A percentile compares a stretch with the other conserved stretches of the same genome.
Conservation (phyloP, 2,888 invertebrate genomes). For the Diaprepes abbreviatus region DNA sequence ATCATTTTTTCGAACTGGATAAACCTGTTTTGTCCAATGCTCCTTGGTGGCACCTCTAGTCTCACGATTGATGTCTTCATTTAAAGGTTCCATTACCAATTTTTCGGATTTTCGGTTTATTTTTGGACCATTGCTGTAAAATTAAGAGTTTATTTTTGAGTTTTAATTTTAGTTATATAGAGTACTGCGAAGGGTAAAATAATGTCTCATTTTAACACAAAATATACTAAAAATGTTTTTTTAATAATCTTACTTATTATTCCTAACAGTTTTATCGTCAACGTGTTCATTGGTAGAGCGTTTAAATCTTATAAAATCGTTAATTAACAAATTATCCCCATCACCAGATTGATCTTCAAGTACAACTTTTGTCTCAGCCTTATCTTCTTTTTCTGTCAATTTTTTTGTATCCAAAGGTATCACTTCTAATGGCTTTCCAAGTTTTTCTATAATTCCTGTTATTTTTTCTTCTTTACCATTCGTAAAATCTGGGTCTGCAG, state of each 20-base stretch:
- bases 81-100: conserved; percentile 51
- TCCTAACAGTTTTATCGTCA: not conserved
- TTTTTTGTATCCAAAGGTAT: conserved; percentile 52
- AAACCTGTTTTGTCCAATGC: conserved; percentile 75
- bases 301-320: conserved; percentile 64
- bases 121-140: not conserved
- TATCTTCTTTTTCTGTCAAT: conserved; percentile 27
- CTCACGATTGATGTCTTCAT: conserved; percentile 66
- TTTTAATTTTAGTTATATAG: too few species aligned
- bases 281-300: conserved; percentile 46
- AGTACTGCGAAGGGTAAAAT: too few species aligned
- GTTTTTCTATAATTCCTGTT: conserved; percentile 47
- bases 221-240: too few species aligned
- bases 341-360: conserved; percentile 26
- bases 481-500: not conserved
- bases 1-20: conserved; percentile 64
- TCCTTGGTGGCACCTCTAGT: conserved; percentile 72
- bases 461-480: conserved; percentile 1
- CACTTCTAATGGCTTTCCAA: conserved; percentile 59
- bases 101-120: conserved; percentile 51
- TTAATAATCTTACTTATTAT: conserved; percentile 18
- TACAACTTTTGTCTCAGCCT: conserved; percentile 19
- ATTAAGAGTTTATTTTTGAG: too few species aligned
- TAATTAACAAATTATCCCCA: conserved; percentile 54
- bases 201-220: too few species aligned